Evolutionary conservation across 2,113 vertebrate genomes (phyloP), one percentile per base, ranked within the genome.

Genomic region (Scatophagus argus): DNA sequence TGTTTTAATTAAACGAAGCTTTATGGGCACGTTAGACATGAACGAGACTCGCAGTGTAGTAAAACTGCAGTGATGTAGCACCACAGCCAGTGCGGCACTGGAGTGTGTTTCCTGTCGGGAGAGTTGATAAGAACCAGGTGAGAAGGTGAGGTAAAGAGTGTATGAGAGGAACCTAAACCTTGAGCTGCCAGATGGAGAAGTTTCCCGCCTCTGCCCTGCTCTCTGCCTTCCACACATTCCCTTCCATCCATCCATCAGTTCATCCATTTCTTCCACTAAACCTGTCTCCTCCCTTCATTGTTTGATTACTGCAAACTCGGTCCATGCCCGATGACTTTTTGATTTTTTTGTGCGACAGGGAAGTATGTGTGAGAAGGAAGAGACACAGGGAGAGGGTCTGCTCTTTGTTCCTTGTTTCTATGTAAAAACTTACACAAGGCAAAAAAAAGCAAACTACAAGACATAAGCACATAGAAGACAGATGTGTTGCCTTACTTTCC

Each of bases 181-280:
- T 79, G 72, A 86, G 80, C 86, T 71, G 80, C 72, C 88, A 89
- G 72, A 81, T 84, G 83, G 70, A 82, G 61, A 81, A 14, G 10
- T 49, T 61, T 77, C 19, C 55, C 16, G 25, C 46, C 43, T 52
- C 58, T 75, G 77, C n/a, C 39, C 75, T 41, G 31, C 9, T 64
- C 51, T 64, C 44, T 58, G 14, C 36, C 32, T 56, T 49, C 38
- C 49, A 58, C 46, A 47, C 54, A 34, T 54, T 17, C 61, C 44
- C 41, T 34, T 49, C 23, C 66, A 61, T 76, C 21, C 27, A 44
- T 25, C 27, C 46, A 39, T 61, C 41, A 27, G 38, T 62, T 12
- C 14, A 23, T 54, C 65, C 23, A 17, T 47, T 39, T 13, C 38
- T 27, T 49, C 44, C 6, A 66, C 62, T 46, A 66, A 75, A 10